Evolutionary conservation across 2,797 vertebrate species (phyloP), one percentile per base, ranked within the genome.

Genomic region (Artibeus jamaicensis): DNA sequence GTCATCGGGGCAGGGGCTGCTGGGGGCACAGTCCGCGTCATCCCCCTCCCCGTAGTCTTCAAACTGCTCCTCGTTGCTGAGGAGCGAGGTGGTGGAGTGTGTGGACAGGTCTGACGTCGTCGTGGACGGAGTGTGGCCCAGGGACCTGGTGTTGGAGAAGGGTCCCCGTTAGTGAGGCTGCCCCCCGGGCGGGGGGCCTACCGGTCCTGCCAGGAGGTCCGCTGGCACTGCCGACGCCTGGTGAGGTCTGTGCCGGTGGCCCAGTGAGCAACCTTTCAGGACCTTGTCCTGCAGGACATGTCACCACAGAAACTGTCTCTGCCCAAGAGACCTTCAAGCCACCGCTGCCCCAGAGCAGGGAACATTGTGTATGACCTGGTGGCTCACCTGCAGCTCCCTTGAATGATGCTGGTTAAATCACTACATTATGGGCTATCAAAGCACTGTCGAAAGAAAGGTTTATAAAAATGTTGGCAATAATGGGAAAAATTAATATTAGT

Each of bases 11-110:
- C 99, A 99, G 78, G 99, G 99, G 98, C 99, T 99, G 98, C 99
- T 99, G 96, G 99, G 99, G 96, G 98, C 98, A 98, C 99, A 99
- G 97, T 99, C 99, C 59, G 99, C 99, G 14, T 99, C 99, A 32
- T 99, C 99, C 29, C 99, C 99, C 98, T 99, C 99, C 29, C 99
- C 99, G 78, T 99, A 99, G 98, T 99, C 99, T 98, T 99, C 99
- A 98, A 99, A 99, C 98, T 99, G 99, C 92, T 99, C 99, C 98
- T 99, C 99, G n/a, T 99, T 99, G 97, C 98, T 99, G 97, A 99
- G 98, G 97, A 99, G 98, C 11, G 99, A 99, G 65, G 99, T 98
- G 0, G 99, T 99, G 55, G 99, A 99, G 93, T 99, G 99, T 0
- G 99, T 99, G 5, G 99, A 99, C 37, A 99, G 98, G 98, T 99